Evolutionary conservation across 2,113 vertebrate species (phyloP).

Genomic region (Galbula dea): DNA sequence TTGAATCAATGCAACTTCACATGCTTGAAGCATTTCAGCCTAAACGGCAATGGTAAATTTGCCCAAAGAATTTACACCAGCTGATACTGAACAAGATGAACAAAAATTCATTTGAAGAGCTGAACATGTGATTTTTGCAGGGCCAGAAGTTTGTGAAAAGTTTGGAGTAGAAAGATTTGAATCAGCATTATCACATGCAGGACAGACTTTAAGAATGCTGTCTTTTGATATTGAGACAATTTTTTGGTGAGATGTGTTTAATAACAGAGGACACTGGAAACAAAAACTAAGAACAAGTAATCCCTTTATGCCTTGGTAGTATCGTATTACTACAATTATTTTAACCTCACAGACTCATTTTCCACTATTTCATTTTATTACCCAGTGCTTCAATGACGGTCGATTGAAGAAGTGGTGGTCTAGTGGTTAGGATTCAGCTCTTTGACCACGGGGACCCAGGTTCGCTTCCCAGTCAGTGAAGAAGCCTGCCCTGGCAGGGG

Average conservation of each 20-base stretch:
- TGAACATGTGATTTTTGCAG: neutral
- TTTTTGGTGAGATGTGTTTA: constrained; percentile 3
- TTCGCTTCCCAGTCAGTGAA: no score
- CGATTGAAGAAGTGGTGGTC: no score
- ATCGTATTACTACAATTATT: constrained; percentile 1
- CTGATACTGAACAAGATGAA: neutral
- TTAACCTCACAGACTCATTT: constrained; percentile 9
- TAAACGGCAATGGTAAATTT: neutral
- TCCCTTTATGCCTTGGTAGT: neutral
- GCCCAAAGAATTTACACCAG: neutral
- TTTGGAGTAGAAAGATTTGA: neutral
- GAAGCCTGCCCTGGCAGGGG: no score
- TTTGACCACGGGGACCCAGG: no score
- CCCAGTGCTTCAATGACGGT: neutral
- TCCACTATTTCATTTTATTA: constrained; percentile 51
- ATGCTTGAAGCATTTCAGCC: neutral
- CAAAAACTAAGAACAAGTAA: neutral
- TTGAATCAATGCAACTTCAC: neutral
- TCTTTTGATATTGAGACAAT: neutral
- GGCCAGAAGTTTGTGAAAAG: neutral
- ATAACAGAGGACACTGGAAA: constrained; percentile 12
- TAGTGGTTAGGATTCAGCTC: no score
- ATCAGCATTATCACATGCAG: neutral
- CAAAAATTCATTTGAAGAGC: neutral
- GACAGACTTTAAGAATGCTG: neutral